Base-by-base conservation (phyloP, 2,113 vertebrate genomes). In the Cyprinodon brontotheroides region DNA sequence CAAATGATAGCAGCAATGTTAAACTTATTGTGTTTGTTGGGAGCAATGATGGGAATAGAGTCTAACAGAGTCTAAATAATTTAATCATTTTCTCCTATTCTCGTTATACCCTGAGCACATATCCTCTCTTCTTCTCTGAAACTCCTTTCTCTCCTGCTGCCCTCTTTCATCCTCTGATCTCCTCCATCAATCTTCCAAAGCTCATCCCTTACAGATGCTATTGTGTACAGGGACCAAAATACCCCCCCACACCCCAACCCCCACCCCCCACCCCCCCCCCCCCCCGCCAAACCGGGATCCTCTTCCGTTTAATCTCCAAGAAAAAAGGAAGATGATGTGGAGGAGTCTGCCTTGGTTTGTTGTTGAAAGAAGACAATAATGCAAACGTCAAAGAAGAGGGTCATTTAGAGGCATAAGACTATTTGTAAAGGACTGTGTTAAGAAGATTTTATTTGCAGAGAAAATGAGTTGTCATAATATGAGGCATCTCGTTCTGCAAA, bases 261-360 rank as follows among this genome's bases (percentile, higher is more conserved):
- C n/a, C n/a, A n/a, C n/a, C n/a, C 63, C 62, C 43, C 29, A 1
- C 63, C 62, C 43, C 29, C 63, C 62, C 43, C 29, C 63, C 62
- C 43, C 29, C 39, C 57, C 43, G 73, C 61, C 22, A 4, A 43
- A 41, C 71, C 12, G 1, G 69, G 78, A 78, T 88, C 82, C 29
- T 13, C 78, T 75, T 81, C 87, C 83, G 79, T 85, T 86, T 87
- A 82, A 89, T 87, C 85, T 75, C 78, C 37, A 71, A n/a, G 83
- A 86, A 81, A 75, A 75, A 79, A 37, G 72, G 20, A 15, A 60
- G 61, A 64, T 75, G 64, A 70, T n/a, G 61, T 74, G 65, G 64
- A 57, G 70, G 39, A 64, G 66, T 75, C 9, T 5, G 64, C 1
- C 13, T 38, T 11, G n/a, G 40, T 81, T 72, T 4, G 38, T 47